These are phyloP conservation scores for Pocillopora meandrina DNA, from an alignment of 92 coral and sea anemone species.

Conservation along the genomic window DNA sequence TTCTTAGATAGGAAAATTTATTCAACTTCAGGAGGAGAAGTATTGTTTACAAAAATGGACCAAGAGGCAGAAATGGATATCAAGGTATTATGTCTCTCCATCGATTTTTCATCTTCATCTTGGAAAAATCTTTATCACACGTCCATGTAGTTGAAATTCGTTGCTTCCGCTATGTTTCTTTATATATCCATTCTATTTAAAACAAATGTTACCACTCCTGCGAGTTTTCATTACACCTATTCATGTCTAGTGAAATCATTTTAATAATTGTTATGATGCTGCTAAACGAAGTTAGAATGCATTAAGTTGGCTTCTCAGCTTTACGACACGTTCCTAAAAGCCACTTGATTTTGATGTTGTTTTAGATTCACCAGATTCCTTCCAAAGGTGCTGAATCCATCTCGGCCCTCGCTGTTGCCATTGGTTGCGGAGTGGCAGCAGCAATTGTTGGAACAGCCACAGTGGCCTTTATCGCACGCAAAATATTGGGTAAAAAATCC, in stretches of 20 bases:
- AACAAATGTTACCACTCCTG: not conserved
- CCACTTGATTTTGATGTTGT: not conserved
- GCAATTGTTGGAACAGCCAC: conserved; percentile 99
- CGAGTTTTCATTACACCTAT: not conserved
- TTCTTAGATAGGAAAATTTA: conserved; percentile 58
- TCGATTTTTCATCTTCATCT: not conserved
- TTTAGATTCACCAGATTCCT: conserved; percentile 72
- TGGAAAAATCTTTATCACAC: not conserved
- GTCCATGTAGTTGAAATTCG: not conserved
- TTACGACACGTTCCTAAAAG: too few species aligned
- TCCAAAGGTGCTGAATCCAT: conserved; percentile 87
- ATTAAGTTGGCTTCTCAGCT: too few species aligned
- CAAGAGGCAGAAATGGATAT: conserved; percentile 78
- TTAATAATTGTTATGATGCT: too few species aligned
- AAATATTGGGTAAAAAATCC: conserved; percentile 92
- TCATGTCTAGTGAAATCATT: not conserved
- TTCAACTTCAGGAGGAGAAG: conserved; percentile 87
- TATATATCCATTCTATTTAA: too few species aligned
- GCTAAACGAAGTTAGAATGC: too few species aligned
- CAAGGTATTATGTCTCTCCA: not conserved
- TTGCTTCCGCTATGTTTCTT: too few species aligned
- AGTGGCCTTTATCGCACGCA: conserved; percentile 91
- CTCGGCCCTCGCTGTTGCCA: conserved; percentile 98
- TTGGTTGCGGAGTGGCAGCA: conserved; percentile 99
- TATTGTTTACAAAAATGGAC: conserved; percentile 88